A percentile compares a stretch with the other conserved stretches of the same genome.
Conservation (phyloP, 35 echinoderm and acorn worm species). For the Ptychodera flava region DNA sequence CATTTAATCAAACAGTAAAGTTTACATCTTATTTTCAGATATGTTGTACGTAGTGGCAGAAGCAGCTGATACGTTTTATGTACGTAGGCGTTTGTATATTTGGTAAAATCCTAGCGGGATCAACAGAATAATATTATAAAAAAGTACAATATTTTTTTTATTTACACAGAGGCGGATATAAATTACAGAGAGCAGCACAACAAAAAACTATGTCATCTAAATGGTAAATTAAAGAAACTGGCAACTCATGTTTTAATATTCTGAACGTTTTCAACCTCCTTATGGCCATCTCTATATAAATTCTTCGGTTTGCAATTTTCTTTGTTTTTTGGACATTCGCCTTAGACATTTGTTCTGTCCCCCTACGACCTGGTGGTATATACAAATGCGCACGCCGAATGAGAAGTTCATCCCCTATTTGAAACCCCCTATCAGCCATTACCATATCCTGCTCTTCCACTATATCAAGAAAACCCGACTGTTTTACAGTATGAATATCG, state of each 20-base stretch:
- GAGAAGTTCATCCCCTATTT: conserved; percentile 52
- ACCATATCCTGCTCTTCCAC: conserved; percentile 44
- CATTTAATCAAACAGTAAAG: not conserved
- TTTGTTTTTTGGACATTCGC: conserved; percentile 32
- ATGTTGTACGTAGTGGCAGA: not conserved
- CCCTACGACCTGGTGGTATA: conserved; percentile 24
- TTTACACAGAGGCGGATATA: conserved; percentile 32
- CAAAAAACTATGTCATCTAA: conserved; percentile 58
- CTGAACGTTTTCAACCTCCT: conserved; percentile 57
- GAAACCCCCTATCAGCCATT: conserved; percentile 53
- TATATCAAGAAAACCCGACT: conserved; percentile 33
- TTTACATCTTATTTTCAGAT: not conserved
- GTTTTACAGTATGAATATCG: conserved; percentile 32
- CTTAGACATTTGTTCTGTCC: conserved; percentile 21
- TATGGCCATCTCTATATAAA: conserved; percentile 58
- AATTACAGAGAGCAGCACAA: conserved; percentile 50
- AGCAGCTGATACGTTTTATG: too few relatives aligned
- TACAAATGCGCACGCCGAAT: conserved; percentile 36
- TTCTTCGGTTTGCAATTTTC: conserved; percentile 45
- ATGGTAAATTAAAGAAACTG: conserved; percentile 30
- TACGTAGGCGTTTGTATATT: not conserved
- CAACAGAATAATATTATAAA: not conserved
- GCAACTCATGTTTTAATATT: conserved; percentile 44
- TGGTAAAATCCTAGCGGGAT: not conserved
- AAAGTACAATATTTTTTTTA: not conserved